These are phyloP conservation scores for Campoletis sonorensis DNA, from an alignment of 1,140 invertebrate species.

Conservation along the genomic window DNA sequence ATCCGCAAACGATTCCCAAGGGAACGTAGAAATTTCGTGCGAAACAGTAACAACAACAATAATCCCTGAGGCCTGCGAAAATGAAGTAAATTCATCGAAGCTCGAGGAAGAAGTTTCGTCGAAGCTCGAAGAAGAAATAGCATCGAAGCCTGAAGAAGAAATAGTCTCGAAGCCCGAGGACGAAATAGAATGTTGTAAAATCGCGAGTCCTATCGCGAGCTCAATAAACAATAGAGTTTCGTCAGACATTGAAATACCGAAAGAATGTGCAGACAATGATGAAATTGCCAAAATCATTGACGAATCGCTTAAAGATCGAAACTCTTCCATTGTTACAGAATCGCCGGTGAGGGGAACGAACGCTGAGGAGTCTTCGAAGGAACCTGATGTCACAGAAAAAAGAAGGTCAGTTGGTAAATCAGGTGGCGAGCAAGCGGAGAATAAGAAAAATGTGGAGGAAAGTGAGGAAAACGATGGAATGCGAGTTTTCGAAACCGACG, in stretches of 20 bases:
- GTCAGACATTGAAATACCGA: not conserved
- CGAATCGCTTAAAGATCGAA: conserved; percentile 50
- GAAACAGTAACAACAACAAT: not conserved
- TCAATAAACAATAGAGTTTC: not conserved
- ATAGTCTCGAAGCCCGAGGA: too few relatives aligned
- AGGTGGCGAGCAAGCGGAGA: not conserved
- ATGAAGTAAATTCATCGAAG: too few relatives aligned
- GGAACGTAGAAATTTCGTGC: not conserved
- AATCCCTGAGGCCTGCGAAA: too few relatives aligned
- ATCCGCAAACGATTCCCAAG: not conserved
- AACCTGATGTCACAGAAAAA: conserved; percentile 32
- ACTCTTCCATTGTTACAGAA: conserved; percentile 56
- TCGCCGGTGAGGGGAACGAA: conserved; percentile 21
- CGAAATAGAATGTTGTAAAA: too few relatives aligned
- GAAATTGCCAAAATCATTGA: not conserved
- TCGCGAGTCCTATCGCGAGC: not conserved
- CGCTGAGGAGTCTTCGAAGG: conserved; percentile 39
- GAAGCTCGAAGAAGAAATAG: too few relatives aligned
- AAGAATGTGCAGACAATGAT: conserved; percentile 15
- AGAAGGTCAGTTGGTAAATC: not conserved
- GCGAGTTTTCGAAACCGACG: conserved; percentile 16
- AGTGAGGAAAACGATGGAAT: not conserved
- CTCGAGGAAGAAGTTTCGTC: too few relatives aligned
- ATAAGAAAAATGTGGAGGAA: not conserved
- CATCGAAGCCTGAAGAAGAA: too few relatives aligned